A percentile compares a stretch with the other conserved stretches of the same genome.
phyloP scores from a whole-genome alignment of 2,888 invertebrate species.

The Drosophila subsilvestris region DNA sequence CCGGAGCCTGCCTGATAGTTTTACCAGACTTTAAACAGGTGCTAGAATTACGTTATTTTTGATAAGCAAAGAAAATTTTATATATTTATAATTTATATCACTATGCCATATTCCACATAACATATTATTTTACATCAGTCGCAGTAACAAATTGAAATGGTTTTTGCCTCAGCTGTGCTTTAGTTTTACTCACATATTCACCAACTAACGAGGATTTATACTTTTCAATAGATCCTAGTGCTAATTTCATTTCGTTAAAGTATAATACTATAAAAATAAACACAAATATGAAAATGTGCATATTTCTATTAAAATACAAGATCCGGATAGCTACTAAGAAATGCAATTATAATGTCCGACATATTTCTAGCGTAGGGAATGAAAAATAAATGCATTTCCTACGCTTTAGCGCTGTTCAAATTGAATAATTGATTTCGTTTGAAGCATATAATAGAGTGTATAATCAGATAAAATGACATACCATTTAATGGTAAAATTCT shows the following conservation, averaged over 20 bases:
- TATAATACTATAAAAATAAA: neutral
- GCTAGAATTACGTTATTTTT: too few species aligned
- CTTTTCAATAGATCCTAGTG: neutral
- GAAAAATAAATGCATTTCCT: neutral
- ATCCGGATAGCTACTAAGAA: neutral
- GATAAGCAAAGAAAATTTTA: too few species aligned
- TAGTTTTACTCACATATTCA: neutral
- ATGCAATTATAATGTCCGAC: neutral
- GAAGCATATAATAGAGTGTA: neutral
- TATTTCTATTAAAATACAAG: neutral
- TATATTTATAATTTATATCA: neutral
- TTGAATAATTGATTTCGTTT: neutral
- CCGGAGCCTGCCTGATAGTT: too few species aligned
- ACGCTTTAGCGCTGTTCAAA: neutral
- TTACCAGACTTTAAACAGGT: too few species aligned
- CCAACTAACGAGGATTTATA: neutral
- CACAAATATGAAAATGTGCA: neutral
- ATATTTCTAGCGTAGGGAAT: neutral
- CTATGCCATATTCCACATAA: neutral
- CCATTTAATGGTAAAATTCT: too few species aligned
- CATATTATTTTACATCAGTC: neutral
- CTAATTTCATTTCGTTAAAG: neutral
- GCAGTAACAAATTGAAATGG: neutral
- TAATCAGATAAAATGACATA: neutral
- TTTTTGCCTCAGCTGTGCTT: neutral